Evolutionary conservation across 1,140 invertebrate genomes (phyloP).

Genomic region (Drosophila triauraria): DNA sequence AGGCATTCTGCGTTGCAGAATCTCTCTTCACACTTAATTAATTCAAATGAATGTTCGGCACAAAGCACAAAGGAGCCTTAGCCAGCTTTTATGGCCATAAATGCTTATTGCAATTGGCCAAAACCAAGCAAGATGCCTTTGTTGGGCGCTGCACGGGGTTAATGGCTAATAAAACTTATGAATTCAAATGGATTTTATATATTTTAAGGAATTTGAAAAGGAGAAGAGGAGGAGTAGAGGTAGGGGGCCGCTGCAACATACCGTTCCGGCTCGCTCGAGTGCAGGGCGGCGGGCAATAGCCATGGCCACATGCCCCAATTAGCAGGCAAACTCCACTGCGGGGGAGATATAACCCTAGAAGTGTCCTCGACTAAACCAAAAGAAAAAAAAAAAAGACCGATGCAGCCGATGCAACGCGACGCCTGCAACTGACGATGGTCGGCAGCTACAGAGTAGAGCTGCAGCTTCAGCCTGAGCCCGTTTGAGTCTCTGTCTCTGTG

Average conservation of each 20-base stretch:
- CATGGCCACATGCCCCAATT: slow-evolving; percentile 51
- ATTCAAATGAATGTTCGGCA: slow-evolving; percentile 39
- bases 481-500: slow-evolving; percentile 51
- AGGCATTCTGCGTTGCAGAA: slow-evolving; percentile 27
- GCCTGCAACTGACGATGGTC: slow-evolving; percentile 34
- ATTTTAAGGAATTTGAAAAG: not conserved
- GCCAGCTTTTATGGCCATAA: slow-evolving; percentile 15
- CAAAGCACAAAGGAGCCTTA: slow-evolving; percentile 8
- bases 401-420: slow-evolving; percentile 38
- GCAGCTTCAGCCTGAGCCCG: not conserved
- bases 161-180: slow-evolving; percentile 50
- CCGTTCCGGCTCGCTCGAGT: slow-evolving; percentile 68
- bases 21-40: slow-evolving; percentile 47
- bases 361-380: not conserved
- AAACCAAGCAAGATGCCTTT: slow-evolving; percentile 19
- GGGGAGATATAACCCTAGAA: not conserved
- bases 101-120: slow-evolving; percentile 33
- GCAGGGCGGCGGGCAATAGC: slow-evolving; percentile 55
- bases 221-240: slow-evolving; percentile 9
- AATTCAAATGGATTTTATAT: slow-evolving; percentile 27
- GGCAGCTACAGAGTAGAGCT: not conserved
- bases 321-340: not conserved
- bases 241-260: slow-evolving; percentile 41
- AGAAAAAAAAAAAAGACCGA: slow-evolving; percentile 15
- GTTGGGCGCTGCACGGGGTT: slow-evolving; percentile 14